A percentile compares a stretch with the other conserved stretches of the same genome.
These are phyloP conservation scores for Antheraea mylitta DNA, from an alignment of 1,140 invertebrate genomes.

Conservation along the genomic window DNA sequence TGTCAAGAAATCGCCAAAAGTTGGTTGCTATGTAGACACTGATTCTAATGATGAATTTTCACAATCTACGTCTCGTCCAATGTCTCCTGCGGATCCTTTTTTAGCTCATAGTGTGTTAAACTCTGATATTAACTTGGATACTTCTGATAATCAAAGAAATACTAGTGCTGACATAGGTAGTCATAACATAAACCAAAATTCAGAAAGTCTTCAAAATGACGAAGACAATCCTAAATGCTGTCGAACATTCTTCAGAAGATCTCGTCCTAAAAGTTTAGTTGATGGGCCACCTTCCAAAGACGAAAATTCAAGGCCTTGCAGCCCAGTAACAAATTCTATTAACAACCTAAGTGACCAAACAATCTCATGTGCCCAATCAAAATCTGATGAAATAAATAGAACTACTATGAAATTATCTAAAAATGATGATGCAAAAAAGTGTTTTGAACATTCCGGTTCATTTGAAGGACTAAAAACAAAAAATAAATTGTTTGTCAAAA, in stretches of 20 bases:
- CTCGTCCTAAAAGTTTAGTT: conserved; percentile 63
- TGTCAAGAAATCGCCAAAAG: conserved; percentile 76
- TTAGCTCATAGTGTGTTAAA: conserved; percentile 61
- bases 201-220: conserved; percentile 43
- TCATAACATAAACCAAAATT: conserved; percentile 38
- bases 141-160: conserved; percentile 39
- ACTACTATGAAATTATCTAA: conserved; percentile 66
- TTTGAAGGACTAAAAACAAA: conserved; percentile 71
- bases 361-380: conserved; percentile 48
- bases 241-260: conserved; percentile 64
- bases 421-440: conserved; percentile 56
- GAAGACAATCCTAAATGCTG: conserved; percentile 66
- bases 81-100: conserved; percentile 70
- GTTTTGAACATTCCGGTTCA: conserved; percentile 69
- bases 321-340: conserved; percentile 58
- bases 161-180: conserved; percentile 35
- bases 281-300: conserved; percentile 53
- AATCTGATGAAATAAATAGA: conserved; percentile 67
- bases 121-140: conserved; percentile 42
- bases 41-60: conserved; percentile 70
- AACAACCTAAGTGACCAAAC: conserved; percentile 63
- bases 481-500: conserved; percentile 71
- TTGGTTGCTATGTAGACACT: conserved; percentile 73
- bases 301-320: conserved; percentile 52
- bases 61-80: conserved; percentile 61